These are phyloP conservation scores for Taxidea taxus DNA, from an alignment of 2,113 vertebrate genomes.

Conservation along the genomic window DNA sequence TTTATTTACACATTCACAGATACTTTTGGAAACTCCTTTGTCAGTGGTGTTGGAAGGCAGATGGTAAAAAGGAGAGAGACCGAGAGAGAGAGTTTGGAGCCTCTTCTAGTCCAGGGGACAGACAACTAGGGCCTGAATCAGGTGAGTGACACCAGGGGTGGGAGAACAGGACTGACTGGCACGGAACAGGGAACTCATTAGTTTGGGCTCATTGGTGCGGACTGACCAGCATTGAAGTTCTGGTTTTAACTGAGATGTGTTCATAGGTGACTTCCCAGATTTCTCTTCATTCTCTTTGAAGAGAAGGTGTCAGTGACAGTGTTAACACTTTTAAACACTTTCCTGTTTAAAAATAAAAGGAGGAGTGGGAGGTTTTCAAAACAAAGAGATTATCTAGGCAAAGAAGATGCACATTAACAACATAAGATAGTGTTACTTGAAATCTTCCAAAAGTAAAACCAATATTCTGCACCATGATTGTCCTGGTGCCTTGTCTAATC, in stretches of 20 bases:
- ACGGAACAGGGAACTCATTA: neutral
- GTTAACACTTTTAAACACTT: neutral
- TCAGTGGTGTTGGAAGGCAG: neutral
- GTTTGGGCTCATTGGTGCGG: neutral
- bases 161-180: neutral
- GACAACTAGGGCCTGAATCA: neutral
- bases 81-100: neutral
- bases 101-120: neutral
- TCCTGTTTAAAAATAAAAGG: neutral
- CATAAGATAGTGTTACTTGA: neutral
- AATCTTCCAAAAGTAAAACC: neutral
- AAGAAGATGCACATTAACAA: neutral
- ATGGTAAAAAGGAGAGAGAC: neutral
- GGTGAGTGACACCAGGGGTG: neutral
- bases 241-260: neutral
- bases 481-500: neutral
- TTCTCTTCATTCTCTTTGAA: neutral
- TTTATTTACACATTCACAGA: neutral
- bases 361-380: neutral
- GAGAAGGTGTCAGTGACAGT: neutral
- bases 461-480: slow-evolving; percentile 2
- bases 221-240: neutral
- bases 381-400: neutral
- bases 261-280: neutral
- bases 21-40: neutral